Base-by-base conservation (phyloP, 2,797 vertebrate genomes). In the Diceros bicornis region DNA sequence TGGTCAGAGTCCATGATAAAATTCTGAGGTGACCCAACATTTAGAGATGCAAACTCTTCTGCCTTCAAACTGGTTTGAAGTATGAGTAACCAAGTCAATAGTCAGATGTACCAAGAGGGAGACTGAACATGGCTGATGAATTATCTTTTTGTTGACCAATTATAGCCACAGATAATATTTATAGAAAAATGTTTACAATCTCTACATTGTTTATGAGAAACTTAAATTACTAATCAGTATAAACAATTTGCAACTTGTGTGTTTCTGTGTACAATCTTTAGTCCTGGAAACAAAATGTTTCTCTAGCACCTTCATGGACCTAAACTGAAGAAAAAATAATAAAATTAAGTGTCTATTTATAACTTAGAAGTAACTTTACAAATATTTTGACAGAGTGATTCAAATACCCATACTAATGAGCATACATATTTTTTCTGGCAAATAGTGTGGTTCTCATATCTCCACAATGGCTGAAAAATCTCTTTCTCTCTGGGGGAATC, bases 321-420 rank as follows among this genome's bases (percentile, higher is more conserved):
- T 52, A 4, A 90, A 93, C 17, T 93, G 82, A 83, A 90, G 41
- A 52, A 55, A 52, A 77, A 81, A 34, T 29, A 86, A 84, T 81
- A 89, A 82, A 94, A 78, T 69, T 69, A 96, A 94, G 62, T 55
- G 21, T n/a, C 66, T 86, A 71, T 66, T 94, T 96, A 41, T 91
- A 89, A 95, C 20, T 95, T 23, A 75, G 50, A 93, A 96, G 92
- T 62, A 79, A 89, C 55, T 90, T 84, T 77, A 71, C 52, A 92
- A 96, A 93, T 94, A 94, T 79, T 86, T 95, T 75, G 91, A 95
- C 61, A 85, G 61, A 91, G 37, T 82, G 69, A 91, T 75, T 84
- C 88, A 79, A 77, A 92, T 55, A 57, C 9, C 23, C 59, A 64
- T 79, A 88, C 18, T 82, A 91, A 96, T 41, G 32, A 97, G 57